phyloP scores from a whole-genome alignment of 2,797 vertebrate genomes.

The Decapterus maruadsi region DNA sequence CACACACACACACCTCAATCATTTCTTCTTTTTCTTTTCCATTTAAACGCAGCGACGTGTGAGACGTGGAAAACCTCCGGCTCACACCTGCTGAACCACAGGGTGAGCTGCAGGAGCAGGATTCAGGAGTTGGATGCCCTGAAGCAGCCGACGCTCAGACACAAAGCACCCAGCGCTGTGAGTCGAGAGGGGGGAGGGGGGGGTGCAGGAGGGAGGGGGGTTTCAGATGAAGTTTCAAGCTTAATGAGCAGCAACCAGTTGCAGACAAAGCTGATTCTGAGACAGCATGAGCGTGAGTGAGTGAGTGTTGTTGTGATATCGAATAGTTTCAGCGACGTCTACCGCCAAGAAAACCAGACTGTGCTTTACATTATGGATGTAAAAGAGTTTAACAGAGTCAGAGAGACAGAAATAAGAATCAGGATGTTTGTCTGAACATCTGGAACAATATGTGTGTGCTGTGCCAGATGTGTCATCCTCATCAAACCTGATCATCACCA shows the following conservation, averaged over 20 bases:
- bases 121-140: neutral
- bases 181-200: too few species aligned
- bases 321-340: neutral
- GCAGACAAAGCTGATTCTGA: neutral
- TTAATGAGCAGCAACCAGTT: conserved; percentile 5
- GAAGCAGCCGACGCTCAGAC: neutral
- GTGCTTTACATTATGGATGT: too few species aligned
- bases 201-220: too few species aligned
- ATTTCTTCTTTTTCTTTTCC: too few species aligned
- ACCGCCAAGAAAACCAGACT: too few species aligned
- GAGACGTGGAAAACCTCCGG: too few species aligned
- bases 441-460: neutral
- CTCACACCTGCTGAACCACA: too few species aligned
- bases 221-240: neutral
- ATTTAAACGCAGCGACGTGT: too few species aligned
- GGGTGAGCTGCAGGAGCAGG: neutral
- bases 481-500: conserved; percentile 4
- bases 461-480: neutral
- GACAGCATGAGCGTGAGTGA: neutral
- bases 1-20: too few species aligned
- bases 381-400: too few species aligned
- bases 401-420: neutral
- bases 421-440: neutral
- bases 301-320: neutral
- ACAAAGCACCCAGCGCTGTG: too few species aligned